Evolutionary conservation across 2,797 vertebrate genomes (phyloP), one percentile per base, ranked within the genome.

Genomic region (Tachyglossus aculeatus): DNA sequence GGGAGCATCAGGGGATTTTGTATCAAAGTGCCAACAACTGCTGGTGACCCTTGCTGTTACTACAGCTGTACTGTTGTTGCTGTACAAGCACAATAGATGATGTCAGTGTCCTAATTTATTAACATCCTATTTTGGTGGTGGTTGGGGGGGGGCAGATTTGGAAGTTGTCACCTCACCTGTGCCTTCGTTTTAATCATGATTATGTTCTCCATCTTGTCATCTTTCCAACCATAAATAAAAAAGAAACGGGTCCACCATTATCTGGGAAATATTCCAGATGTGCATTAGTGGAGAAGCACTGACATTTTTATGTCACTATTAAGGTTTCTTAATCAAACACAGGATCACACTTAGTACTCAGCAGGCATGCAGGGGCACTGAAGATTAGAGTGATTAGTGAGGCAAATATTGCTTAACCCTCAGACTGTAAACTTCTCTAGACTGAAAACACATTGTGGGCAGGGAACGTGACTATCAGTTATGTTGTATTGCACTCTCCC

Each of bases 291-390:
- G 62, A 66, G 76, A 51, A 65, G 72, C 66, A 48, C 83, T 90
- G 88, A 85, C 88, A 84, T 88, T 88, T 84, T 83, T 64, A 52
- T 63, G 62, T 77, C 74, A 64, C 83, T 81, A 53, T 57, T 25
- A 74, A 79, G 66, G 57, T 65, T 79, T 77, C 75, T 71, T 75
- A 66, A 83, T 82, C 82, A 75, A 72, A 27, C 38, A 47, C 57
- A 40, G 60, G 44, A 21, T 36, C 77, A 57, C 62, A 66, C 52
- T n/a, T 16, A 25, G 15, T 8, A 3, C 70, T 80, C 57, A 45
- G 44, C 34, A 69, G 72, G 55, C 50, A 60, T 56, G 32, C 21
- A 51, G 55, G 81, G 72, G 36, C 78, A 75, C 11, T 3, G 5
- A 40, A 56, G 37, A 48, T n/a, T n/a, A n/a, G n/a, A n/a, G n/a